Conservation (phyloP, 2,888 invertebrate species). For the Ecliptopera silaceata region DNA sequence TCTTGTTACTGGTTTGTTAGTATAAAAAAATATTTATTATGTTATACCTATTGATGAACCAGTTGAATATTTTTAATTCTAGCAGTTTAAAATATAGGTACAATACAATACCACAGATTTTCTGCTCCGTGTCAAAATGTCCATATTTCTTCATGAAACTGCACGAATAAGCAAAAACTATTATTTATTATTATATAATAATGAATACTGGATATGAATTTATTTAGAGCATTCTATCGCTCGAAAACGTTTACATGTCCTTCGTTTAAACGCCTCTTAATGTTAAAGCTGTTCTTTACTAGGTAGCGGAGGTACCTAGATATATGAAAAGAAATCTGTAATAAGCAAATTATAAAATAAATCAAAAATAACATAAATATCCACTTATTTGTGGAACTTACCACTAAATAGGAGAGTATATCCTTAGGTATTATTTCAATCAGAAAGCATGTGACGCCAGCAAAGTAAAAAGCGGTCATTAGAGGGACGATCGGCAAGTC, state of each 20-base stretch:
- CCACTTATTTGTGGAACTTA: slow-evolving; percentile 66
- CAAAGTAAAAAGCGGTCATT: slow-evolving; percentile 56
- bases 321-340: neutral
- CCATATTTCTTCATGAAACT: neutral
- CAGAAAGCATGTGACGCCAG: slow-evolving; percentile 50
- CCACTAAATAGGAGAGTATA: slow-evolving; percentile 84
- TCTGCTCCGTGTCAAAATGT: too few species aligned
- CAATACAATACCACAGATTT: too few species aligned
- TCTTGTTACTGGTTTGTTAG: too few species aligned
- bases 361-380: neutral
- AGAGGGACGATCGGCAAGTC: slow-evolving; percentile 60
- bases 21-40: too few species aligned
- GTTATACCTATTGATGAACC: too few species aligned
- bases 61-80: too few species aligned
- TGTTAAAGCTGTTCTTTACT: neutral
- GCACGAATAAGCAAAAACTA: neutral
- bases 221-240: neutral
- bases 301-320: neutral
- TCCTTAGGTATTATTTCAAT: slow-evolving; percentile 67
- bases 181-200: neutral
- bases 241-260: neutral
- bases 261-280: neutral
- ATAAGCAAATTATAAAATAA: slow-evolving; percentile 8
- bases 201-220: too few species aligned
- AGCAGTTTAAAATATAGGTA: too few species aligned